phyloP scores from a whole-genome alignment of 2,888 invertebrate species.

The Lottia scabra region DNA sequence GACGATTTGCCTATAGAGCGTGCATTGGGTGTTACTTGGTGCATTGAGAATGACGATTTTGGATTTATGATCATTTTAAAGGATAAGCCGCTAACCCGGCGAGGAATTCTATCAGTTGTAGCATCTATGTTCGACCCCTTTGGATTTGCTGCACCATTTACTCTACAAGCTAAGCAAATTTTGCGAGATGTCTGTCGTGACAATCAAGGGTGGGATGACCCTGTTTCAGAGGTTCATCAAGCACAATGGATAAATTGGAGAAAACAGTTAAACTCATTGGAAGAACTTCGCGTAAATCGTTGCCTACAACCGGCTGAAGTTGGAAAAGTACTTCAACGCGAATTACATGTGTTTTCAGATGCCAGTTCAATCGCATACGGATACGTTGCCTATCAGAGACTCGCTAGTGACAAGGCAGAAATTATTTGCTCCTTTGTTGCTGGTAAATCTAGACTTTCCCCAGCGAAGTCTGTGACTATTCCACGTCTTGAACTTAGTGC shows the following conservation, averaged over 20 bases:
- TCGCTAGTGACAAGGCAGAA: neutral
- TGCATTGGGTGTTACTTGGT: conserved; percentile 15
- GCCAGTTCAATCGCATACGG: conserved; percentile 8
- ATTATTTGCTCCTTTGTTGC: conserved; percentile 6
- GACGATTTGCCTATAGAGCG: conserved; percentile 6
- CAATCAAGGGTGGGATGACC: conserved; percentile 3
- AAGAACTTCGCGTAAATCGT: conserved; percentile 2
- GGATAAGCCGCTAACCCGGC: conserved; percentile 10
- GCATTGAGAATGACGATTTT: conserved; percentile 10
- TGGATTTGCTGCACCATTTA: conserved; percentile 9
- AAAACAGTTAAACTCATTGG: neutral
- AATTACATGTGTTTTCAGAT: conserved; percentile 20
- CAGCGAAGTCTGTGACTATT: conserved; percentile 25
- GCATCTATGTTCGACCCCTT: conserved; percentile 19
- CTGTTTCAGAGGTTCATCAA: neutral
- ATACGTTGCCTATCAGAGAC: neutral
- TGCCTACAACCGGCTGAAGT: neutral
- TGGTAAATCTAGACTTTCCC: conserved; percentile 25
- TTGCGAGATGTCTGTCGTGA: neutral
- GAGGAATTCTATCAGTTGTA: conserved; percentile 19
- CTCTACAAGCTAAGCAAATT: conserved; percentile 4
- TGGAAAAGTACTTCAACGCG: neutral
- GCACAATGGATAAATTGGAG: conserved; percentile 9
- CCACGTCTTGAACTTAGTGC: conserved; percentile 31
- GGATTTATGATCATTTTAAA: neutral